Conservation (phyloP, 2,113 vertebrate species). For the Channa argus region DNA sequence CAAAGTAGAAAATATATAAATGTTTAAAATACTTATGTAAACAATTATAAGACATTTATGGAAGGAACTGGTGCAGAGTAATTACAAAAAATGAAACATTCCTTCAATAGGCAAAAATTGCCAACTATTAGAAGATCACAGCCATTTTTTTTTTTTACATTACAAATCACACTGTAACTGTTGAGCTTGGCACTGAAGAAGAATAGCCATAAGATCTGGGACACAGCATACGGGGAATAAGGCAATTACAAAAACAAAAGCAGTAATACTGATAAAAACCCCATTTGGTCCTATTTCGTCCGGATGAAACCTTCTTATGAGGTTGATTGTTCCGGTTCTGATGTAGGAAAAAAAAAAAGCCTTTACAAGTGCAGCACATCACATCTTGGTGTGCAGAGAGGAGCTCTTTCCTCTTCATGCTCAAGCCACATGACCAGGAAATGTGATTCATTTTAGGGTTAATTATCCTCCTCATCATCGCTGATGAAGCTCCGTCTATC, state of each 20-base stretch:
- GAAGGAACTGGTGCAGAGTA: neutral
- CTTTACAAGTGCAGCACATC: neutral
- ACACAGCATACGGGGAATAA: constrained; percentile 29
- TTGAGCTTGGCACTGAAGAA: constrained; percentile 8
- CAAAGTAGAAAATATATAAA: neutral
- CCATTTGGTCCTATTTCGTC: constrained; percentile 24
- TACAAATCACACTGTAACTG: constrained; percentile 46
- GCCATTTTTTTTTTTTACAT: constrained; percentile 34
- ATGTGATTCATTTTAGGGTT: neutral
- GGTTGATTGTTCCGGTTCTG: constrained; percentile 30
- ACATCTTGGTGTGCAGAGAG: neutral
- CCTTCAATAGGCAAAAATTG: constrained; percentile 36
- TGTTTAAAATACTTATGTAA: neutral
- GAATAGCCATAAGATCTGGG: neutral
- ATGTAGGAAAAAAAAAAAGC: constrained; percentile 2
- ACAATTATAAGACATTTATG: constrained; percentile 1
- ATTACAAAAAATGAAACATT: constrained; percentile 16
- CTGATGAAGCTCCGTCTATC: constrained; percentile 92
- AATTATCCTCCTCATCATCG: constrained; percentile 94
- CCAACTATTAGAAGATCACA: constrained; percentile 24
- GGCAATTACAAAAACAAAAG: constrained; percentile 12
- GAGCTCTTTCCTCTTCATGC: constrained; percentile 20
- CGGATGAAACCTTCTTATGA: neutral
- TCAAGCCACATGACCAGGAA: neutral
- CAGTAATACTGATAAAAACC: constrained; percentile 69